Conservation (phyloP, 2,888 invertebrate genomes). For the Dynastes grantii region DNA sequence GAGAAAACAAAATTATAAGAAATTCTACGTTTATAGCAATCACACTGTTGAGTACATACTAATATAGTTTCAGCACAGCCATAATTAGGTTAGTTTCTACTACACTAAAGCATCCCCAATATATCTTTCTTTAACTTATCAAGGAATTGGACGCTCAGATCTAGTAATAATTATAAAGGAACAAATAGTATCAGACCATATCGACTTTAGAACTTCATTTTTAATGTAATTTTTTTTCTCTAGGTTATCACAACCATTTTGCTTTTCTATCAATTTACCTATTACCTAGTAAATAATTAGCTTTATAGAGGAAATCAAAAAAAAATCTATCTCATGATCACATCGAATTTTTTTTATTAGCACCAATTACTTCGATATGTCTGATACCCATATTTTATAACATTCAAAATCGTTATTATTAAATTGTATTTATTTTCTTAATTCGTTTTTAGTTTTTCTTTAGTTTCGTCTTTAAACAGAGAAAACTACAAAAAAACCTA, state of each 20-base stretch:
- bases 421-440: constrained; percentile 17
- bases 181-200: constrained; percentile 49
- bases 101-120: constrained; percentile 58
- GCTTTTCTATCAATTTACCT: no score
- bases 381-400: constrained; percentile 46
- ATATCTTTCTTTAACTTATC: constrained; percentile 50
- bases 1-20: constrained; percentile 48
- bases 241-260: constrained; percentile 42
- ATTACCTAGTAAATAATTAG: background rate
- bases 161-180: constrained; percentile 50
- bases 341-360: constrained; percentile 44
- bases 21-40: constrained; percentile 50
- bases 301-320: no score
- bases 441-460: constrained; percentile 17
- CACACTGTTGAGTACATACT: constrained; percentile 54
- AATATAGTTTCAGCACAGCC: constrained; percentile 61
- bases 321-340: constrained; percentile 19
- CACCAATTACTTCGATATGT: constrained; percentile 49
- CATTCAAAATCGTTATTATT: constrained; percentile 44
- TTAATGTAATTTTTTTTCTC: constrained; percentile 21
- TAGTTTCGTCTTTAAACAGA: background rate
- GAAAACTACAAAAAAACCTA: constrained; percentile 40
- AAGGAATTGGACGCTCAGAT: constrained; percentile 53
- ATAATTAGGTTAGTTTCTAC: constrained; percentile 59
- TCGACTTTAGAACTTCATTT: constrained; percentile 30